A percentile compares a stretch with the other conserved stretches of the same genome.
Conservation (phyloP, 2,113 vertebrate genomes). For the Balaenoptera acutorostrata region DNA sequence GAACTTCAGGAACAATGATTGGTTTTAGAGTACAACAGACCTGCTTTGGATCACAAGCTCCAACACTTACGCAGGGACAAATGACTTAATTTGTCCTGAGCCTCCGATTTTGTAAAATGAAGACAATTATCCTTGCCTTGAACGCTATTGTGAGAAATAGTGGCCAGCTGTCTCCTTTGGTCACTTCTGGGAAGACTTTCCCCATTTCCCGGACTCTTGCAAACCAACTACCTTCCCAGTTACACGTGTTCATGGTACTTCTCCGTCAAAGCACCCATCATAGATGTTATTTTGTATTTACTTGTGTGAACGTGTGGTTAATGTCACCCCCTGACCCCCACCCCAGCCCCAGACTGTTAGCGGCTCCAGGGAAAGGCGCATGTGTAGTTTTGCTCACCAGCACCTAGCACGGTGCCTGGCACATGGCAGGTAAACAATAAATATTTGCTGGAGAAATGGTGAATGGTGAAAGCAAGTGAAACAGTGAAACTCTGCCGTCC, state of each 20-base stretch:
- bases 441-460: not conserved
- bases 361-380: not conserved
- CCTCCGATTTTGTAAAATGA: not conserved
- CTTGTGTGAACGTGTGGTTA: not conserved
- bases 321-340: too few relatives aligned
- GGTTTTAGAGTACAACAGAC: not conserved
- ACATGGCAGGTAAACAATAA: not conserved
- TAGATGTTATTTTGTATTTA: not conserved
- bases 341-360: not conserved
- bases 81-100: not conserved
- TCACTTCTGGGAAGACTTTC: not conserved
- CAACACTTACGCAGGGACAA: not conserved
- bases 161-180: not conserved
- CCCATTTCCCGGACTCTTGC: not conserved
- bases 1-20: not conserved
- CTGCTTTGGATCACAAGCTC: not conserved
- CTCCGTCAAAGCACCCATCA: not conserved
- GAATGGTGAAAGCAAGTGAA: not conserved
- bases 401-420: not conserved
- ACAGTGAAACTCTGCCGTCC: not conserved
- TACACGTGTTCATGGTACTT: not conserved
- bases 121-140: not conserved
- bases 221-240: not conserved
- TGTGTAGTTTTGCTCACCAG: not conserved
- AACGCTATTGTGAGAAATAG: not conserved